Evolutionary conservation across 1,140 invertebrate genomes (phyloP).

Genomic region (Pachypeltis micranthus): DNA sequence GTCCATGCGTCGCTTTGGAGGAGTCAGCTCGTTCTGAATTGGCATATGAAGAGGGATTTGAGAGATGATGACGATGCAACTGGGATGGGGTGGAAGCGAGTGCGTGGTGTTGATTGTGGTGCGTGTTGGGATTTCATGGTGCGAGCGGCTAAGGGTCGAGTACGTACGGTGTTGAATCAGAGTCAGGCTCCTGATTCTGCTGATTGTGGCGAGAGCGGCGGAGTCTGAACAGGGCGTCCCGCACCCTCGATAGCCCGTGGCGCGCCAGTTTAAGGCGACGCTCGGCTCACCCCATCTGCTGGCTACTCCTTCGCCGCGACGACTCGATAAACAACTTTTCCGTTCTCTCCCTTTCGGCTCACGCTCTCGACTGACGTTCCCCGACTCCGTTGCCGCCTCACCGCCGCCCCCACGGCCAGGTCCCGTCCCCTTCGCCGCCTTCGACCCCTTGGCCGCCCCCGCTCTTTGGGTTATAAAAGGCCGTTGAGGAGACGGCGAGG

Average conservation of each 20-base stretch:
- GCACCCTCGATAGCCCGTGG: conserved; percentile 26
- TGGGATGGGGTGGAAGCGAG: too few species aligned
- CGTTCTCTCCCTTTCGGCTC: background rate
- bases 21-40: too few species aligned
- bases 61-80: too few species aligned
- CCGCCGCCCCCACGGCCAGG: too few species aligned
- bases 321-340: too few species aligned
- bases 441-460: too few species aligned
- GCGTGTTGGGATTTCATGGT: background rate
- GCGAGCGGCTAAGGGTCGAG: background rate
- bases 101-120: too few species aligned
- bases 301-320: too few species aligned
- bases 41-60: too few species aligned
- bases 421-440: background rate
- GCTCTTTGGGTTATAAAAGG: background rate
- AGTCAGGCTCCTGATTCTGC: background rate
- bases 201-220: conserved; percentile 22
- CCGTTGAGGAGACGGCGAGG: background rate
- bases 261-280: conserved; percentile 29
- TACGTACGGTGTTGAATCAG: background rate
- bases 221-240: conserved; percentile 33
- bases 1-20: too few species aligned
- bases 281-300: background rate
- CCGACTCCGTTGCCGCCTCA: background rate
- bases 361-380: background rate